These are phyloP conservation scores for Cherax quadricarinatus DNA, from an alignment of 1,140 invertebrate species.

Conservation along the genomic window DNA sequence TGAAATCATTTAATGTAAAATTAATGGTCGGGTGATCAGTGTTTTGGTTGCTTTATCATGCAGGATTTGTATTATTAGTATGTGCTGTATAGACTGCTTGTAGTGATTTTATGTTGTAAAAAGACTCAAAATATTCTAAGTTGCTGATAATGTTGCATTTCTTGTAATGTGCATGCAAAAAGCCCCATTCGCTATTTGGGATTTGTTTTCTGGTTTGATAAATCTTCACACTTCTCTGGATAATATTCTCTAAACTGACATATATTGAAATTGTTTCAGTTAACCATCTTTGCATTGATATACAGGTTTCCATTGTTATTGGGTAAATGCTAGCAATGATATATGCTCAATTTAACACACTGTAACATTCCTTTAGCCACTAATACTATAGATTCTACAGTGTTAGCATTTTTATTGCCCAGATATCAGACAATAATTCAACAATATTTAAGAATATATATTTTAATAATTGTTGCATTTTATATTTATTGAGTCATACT, in stretches of 20 bases:
- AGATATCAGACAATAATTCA: not conserved
- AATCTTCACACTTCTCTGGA: not conserved
- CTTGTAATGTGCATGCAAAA: constrained; percentile 43
- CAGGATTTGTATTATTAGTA: not conserved
- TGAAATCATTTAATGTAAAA: not conserved
- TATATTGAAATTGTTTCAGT: not conserved
- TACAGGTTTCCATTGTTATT: not conserved
- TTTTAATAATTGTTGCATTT: constrained; percentile 1
- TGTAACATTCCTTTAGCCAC: constrained; percentile 25
- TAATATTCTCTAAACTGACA: not conserved
- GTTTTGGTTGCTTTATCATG: not conserved
- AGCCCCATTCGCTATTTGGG: constrained; percentile 25
- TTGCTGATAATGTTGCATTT: constrained; percentile 34
- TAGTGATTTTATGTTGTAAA: not conserved
- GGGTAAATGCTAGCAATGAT: not conserved
- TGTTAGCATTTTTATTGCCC: constrained; percentile 7
- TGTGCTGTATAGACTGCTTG: not conserved
- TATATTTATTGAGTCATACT: constrained; percentile 2
- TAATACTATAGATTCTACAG: not conserved
- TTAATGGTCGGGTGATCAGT: not conserved
- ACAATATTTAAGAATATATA: not conserved
- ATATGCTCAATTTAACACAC: constrained; percentile 18
- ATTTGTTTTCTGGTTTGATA: constrained; percentile 13
- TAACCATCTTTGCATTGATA: not conserved
- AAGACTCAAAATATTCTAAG: constrained; percentile 23